A percentile compares a stretch with the other conserved stretches of the same genome.
These are phyloP conservation scores for Pseudorectes ferrugineus DNA, from an alignment of 2,113 vertebrate genomes.

Conservation along the genomic window DNA sequence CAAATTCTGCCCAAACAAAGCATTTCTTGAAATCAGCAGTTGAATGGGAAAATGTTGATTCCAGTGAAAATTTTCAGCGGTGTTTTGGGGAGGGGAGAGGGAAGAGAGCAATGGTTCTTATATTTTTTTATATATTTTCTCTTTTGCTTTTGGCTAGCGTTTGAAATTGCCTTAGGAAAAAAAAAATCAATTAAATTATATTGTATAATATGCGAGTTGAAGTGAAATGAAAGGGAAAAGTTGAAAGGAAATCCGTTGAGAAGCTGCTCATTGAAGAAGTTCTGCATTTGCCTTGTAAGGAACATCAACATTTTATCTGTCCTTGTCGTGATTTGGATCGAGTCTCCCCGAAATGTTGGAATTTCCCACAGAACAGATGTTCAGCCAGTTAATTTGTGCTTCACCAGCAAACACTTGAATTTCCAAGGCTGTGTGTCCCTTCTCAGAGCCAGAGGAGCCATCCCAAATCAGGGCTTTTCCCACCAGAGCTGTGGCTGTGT, in stretches of 20 bases:
- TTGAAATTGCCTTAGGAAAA: background rate
- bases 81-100: background rate
- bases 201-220: conserved; percentile 1
- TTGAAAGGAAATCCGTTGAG: conserved; percentile 24
- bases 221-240: conserved; percentile 2
- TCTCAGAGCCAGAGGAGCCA: background rate
- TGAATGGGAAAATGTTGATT: background rate
- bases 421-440: background rate
- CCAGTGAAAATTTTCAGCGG: background rate
- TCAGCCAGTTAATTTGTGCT: conserved; percentile 12
- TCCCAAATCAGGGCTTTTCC: background rate
- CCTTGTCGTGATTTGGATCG: background rate
- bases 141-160: background rate
- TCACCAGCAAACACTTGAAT: background rate
- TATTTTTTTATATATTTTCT: background rate
- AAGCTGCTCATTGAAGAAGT: conserved; percentile 13
- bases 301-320: conserved; percentile 28
- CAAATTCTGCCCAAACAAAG: background rate
- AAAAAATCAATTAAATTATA: background rate
- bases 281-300: conserved; percentile 19
- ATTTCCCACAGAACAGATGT: conserved; percentile 50
- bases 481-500: background rate
- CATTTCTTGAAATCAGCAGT: background rate
- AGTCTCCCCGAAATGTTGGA: background rate
- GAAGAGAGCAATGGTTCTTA: background rate